Base-by-base conservation (phyloP, 2,113 vertebrate genomes). In the Furnarius figulus region DNA sequence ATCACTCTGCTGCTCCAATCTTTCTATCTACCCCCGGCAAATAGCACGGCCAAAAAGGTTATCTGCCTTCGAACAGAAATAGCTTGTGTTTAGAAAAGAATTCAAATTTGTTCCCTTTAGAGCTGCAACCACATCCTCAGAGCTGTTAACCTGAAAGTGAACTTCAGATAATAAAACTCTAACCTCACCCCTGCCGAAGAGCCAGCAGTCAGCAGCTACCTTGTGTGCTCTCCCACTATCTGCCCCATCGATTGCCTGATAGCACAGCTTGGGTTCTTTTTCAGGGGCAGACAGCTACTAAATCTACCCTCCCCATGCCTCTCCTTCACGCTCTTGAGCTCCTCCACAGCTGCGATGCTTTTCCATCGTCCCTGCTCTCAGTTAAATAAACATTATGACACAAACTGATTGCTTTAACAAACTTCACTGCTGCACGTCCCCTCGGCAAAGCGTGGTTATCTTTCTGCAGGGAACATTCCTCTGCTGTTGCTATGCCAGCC, bases 371-470 rank as follows among this genome's bases (percentile, higher is more conserved):
- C 82, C 94, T 94, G 92, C 89, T 97, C 92, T 90, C 93, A 91
- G 92, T 97, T 97, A 97, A 97, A 95, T 94, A 97, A 97, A 97
- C 97, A 96, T 94, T 94, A 90, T 97, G 97, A 97, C 97, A 97
- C 96, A 77, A 90, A 94, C 87, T 82, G 94, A 96, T 96, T 92
- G 90, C 95, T 97, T 94, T 97, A 94, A 97, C 88, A 97, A 97
- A 97, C 95, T 93, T 86, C 3, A 22, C 95, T 93, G 94, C 52
- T 97, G 76, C 90, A 81, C 67, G 77, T 95, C 93, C 94, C 75
- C 40, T 40, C 93, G 14, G 66, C 85, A 39, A 11, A 89, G 94
- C 86, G 66, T 6, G 9, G 94, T 96, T 97, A 94, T 96, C 96
- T 94, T 93, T 96, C 95, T 87, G 93, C 90, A 88, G 93, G 90